A percentile compares a stretch with the other conserved stretches of the same genome.
These are phyloP conservation scores for Phyllopteryx taeniolatus DNA, from an alignment of 2,113 vertebrate species.

Conservation along the genomic window DNA sequence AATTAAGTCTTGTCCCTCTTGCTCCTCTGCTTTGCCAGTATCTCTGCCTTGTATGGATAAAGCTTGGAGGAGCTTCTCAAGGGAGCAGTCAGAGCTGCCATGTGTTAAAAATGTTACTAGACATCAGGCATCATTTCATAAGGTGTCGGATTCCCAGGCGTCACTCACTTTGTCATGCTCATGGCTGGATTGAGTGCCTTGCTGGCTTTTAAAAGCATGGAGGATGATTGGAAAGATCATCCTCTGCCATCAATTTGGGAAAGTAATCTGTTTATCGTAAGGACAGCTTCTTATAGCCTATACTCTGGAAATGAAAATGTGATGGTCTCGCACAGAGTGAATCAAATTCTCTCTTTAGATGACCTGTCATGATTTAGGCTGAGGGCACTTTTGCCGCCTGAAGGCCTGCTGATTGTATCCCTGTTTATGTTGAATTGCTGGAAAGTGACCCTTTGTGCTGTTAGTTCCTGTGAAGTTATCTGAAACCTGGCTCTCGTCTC, in stretches of 20 bases:
- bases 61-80: constrained; percentile 48
- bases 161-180: constrained; percentile 57
- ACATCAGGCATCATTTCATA: constrained; percentile 60
- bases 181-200: constrained; percentile 57
- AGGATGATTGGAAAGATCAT: constrained; percentile 39
- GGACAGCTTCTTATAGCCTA: neutral
- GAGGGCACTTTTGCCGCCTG: constrained; percentile 6
- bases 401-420: constrained; percentile 40
- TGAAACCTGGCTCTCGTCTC: constrained; percentile 30
- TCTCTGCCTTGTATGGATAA: constrained; percentile 41
- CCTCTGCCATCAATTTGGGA: constrained; percentile 16
- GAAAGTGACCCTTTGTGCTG: constrained; percentile 12
- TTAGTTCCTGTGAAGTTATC: constrained; percentile 25
- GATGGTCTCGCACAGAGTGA: neutral
- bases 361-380: constrained; percentile 3
- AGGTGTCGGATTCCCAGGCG: constrained; percentile 61
- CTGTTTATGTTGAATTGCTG: constrained; percentile 37
- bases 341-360: neutral
- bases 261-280: constrained; percentile 37
- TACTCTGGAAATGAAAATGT: constrained; percentile 12
- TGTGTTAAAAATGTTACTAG: constrained; percentile 61
- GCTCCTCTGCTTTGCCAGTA: constrained; percentile 30
- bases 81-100: constrained; percentile 59
- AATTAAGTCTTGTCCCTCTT: constrained; percentile 27
- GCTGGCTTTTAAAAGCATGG: constrained; percentile 20